Evolutionary conservation across 2,113 vertebrate genomes (phyloP).

Genomic region (Phyllopteryx taeniolatus): DNA sequence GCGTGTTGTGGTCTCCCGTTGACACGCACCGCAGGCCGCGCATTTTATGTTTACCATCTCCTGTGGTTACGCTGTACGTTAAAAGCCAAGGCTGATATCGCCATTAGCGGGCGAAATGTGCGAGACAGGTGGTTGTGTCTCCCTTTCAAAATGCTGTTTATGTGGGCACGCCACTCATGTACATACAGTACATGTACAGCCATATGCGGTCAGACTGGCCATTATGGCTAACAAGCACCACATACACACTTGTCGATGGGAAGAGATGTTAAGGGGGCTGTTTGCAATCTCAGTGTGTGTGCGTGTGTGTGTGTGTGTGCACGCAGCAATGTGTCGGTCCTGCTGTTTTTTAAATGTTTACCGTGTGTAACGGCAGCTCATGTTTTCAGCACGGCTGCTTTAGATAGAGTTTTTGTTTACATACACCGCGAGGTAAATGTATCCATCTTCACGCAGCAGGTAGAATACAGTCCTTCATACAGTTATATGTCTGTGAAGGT

Average conservation of each 20-base stretch:
- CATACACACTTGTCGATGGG: conserved; percentile 36
- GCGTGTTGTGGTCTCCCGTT: conserved; percentile 54
- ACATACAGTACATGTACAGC: conserved; percentile 29
- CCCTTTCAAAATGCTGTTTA: conserved; percentile 58
- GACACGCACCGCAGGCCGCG: conserved; percentile 52
- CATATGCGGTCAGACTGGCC: conserved; percentile 53
- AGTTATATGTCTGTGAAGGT: background rate
- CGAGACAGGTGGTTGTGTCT: conserved; percentile 64
- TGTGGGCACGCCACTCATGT: conserved; percentile 48
- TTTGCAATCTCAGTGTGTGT: conserved; percentile 48
- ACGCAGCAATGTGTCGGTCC: conserved; percentile 41
- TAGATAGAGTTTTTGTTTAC: conserved; percentile 37
- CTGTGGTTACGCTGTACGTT: conserved; percentile 63
- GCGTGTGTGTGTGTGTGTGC: background rate
- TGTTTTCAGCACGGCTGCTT: conserved; percentile 28
- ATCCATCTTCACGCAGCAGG: conserved; percentile 11
- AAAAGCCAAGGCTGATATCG: conserved; percentile 62
- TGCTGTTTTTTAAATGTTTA: conserved; percentile 51
- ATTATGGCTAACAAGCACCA: conserved; percentile 46
- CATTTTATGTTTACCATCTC: conserved; percentile 60
- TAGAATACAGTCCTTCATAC: background rate
- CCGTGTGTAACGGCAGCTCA: conserved; percentile 37
- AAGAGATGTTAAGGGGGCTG: conserved; percentile 46
- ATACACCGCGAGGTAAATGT: conserved; percentile 17
- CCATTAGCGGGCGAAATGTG: conserved; percentile 65